These are phyloP conservation scores for Synanceia verrucosa DNA, from an alignment of 2,797 vertebrate genomes.

Conservation along the genomic window DNA sequence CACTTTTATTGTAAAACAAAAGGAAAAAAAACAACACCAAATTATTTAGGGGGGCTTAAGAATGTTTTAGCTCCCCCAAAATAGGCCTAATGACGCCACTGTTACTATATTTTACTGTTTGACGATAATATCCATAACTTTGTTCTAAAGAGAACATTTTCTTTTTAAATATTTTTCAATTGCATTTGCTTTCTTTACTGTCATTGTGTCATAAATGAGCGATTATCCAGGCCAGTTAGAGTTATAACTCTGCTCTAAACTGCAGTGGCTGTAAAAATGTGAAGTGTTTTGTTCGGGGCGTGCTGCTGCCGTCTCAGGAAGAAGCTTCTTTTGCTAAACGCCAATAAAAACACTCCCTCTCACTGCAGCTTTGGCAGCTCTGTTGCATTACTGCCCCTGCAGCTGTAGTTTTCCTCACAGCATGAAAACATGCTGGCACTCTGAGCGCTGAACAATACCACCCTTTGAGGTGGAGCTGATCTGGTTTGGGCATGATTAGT, in stretches of 20 bases:
- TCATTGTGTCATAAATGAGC: neutral
- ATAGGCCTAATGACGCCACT: no score
- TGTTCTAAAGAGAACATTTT: no score
- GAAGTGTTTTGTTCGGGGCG: constrained; percentile 6
- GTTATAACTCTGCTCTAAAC: neutral
- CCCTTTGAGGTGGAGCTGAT: constrained; percentile 4
- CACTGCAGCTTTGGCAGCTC: constrained; percentile 24
- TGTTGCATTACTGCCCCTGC: constrained; percentile 40
- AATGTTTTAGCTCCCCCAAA: no score
- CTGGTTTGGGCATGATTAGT: constrained; percentile 36
- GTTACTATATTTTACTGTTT: no score
- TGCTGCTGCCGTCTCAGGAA: constrained; percentile 8
- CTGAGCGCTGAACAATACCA: constrained; percentile 1
- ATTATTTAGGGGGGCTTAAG: no score
- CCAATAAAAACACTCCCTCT: constrained; percentile 23
- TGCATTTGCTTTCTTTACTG: neutral
- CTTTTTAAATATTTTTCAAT: neutral
- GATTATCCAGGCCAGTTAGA: neutral
- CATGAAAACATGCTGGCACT: neutral
- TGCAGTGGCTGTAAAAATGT: neutral
- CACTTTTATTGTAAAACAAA: no score
- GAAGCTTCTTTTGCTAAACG: constrained; percentile 10
- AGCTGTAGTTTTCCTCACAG: constrained; percentile 21
- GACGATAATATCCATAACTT: no score
- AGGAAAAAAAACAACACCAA: no score